These are phyloP conservation scores for Phymanthus crucifer DNA, from an alignment of 92 coral and sea anemone genomes.

Conservation along the genomic window DNA sequence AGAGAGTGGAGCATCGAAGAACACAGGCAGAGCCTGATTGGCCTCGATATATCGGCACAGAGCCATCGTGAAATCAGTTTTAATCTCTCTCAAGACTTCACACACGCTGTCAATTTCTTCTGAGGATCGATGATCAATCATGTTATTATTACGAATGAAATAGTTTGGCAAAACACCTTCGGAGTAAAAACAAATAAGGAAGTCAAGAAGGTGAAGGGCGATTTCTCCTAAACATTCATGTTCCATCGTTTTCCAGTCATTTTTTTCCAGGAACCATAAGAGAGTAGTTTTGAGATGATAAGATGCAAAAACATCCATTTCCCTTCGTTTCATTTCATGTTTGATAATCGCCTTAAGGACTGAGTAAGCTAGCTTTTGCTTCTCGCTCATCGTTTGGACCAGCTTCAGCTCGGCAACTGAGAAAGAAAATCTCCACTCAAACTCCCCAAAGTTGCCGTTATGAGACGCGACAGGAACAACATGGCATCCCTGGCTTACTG, in stretches of 20 bases:
- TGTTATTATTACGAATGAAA: constrained; percentile 61
- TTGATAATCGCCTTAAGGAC: constrained; percentile 66
- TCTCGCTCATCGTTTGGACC: constrained; percentile 44
- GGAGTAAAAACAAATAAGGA: constrained; percentile 49
- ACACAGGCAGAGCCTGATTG: constrained; percentile 69
- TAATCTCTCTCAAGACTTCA: constrained; percentile 53
- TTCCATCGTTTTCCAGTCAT: constrained; percentile 38
- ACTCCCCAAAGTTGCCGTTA: constrained; percentile 45
- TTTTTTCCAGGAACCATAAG: constrained; percentile 71
- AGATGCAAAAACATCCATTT: constrained; percentile 60
- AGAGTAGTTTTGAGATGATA: constrained; percentile 74
- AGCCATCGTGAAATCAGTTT: constrained; percentile 41
- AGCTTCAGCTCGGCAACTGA: constrained; percentile 67
- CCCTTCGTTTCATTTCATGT: constrained; percentile 60
- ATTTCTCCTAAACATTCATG: constrained; percentile 39
- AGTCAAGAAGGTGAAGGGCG: constrained; percentile 57
- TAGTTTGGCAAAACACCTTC: constrained; percentile 57
- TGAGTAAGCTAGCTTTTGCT: constrained; percentile 62
- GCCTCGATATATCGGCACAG: constrained; percentile 62
- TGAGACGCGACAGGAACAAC: constrained; percentile 77
- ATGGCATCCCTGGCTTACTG: constrained; percentile 62
- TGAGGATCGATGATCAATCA: constrained; percentile 69
- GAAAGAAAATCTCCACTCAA: constrained; percentile 81
- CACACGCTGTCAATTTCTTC: constrained; percentile 53
- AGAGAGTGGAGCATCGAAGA: constrained; percentile 53